Conservation (phyloP, 2,888 invertebrate species). For the Metellina segmentata region DNA sequence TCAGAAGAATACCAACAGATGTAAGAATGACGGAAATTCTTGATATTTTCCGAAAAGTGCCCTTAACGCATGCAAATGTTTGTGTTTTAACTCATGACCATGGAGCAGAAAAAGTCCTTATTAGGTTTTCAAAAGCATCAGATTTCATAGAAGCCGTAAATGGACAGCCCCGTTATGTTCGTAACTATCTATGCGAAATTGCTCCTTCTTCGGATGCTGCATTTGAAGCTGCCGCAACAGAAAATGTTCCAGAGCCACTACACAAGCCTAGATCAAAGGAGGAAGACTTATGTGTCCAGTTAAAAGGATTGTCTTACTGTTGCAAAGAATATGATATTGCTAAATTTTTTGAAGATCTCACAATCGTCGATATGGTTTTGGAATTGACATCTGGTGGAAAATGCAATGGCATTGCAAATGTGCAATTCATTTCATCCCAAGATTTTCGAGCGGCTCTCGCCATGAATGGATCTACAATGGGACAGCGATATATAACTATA, state of each 20-base stretch:
- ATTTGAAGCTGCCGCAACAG: constrained; percentile 87
- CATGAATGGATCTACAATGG: constrained; percentile 80
- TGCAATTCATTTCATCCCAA: constrained; percentile 88
- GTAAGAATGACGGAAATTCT: constrained; percentile 91
- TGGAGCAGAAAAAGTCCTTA: constrained; percentile 89
- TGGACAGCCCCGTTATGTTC: constrained; percentile 85
- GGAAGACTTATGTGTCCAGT: constrained; percentile 70
- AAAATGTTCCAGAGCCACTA: constrained; percentile 60
- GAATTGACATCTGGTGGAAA: constrained; percentile 81
- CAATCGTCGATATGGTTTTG: constrained; percentile 87
- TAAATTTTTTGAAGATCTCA: constrained; percentile 86
- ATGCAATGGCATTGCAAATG: constrained; percentile 85
- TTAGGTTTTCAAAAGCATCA: constrained; percentile 87
- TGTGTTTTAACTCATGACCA: constrained; percentile 91
- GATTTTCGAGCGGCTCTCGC: constrained; percentile 86
- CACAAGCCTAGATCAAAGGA: constrained; percentile 48
- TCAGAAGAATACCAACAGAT: constrained; percentile 87
- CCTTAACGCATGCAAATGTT: constrained; percentile 90
- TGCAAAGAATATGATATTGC: constrained; percentile 91
- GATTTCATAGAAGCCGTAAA: constrained; percentile 88
- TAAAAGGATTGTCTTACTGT: constrained; percentile 88
- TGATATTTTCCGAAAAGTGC: constrained; percentile 89
- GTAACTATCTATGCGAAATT: constrained; percentile 85
- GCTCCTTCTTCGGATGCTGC: constrained; percentile 86
- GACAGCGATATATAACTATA: constrained; percentile 80